These are phyloP conservation scores for Meda fulgida DNA, from an alignment of 2,797 vertebrate genomes.

Conservation along the genomic window DNA sequence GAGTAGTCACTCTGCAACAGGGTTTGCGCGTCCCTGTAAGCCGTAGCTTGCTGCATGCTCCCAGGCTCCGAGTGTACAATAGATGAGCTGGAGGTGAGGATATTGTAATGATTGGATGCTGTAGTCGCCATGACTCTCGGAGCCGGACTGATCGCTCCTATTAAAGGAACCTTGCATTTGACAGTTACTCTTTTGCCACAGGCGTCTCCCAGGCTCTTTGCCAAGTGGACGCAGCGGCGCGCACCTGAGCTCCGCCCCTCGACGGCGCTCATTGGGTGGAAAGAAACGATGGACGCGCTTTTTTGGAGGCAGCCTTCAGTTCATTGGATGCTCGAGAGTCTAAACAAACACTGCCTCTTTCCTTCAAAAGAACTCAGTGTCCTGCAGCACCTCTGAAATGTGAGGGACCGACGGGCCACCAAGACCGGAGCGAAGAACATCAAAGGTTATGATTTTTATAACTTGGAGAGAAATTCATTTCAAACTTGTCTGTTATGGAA, in stretches of 20 bases:
- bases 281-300: slow-evolving; percentile 87
- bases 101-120: slow-evolving; percentile 98
- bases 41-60: slow-evolving; percentile 92
- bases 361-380: slow-evolving; percentile 75
- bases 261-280: slow-evolving; percentile 82
- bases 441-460: slow-evolving; percentile 62
- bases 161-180: slow-evolving; percentile 94
- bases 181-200: slow-evolving; percentile 91
- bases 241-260: slow-evolving; percentile 85
- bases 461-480: slow-evolving; percentile 31
- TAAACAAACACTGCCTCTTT: slow-evolving; percentile 75
- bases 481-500: slow-evolving; percentile 5
- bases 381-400: slow-evolving; percentile 74
- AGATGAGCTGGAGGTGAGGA: slow-evolving; percentile 94
- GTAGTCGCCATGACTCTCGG: slow-evolving; percentile 98
- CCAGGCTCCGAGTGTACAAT: slow-evolving; percentile 94
- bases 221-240: slow-evolving; percentile 85
- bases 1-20: slow-evolving; percentile 95
- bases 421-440: slow-evolving; percentile 71
- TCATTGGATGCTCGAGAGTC: slow-evolving; percentile 79
- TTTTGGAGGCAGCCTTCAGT: slow-evolving; percentile 81
- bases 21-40: slow-evolving; percentile 93
- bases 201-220: slow-evolving; percentile 83
- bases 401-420: slow-evolving; percentile 75
- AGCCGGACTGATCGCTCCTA: slow-evolving; percentile 92